Percentiles rank a stretch among this genome's conserved stretches.
Conservation (phyloP, 2,797 vertebrate genomes). For the Manis pentadactyla region DNA sequence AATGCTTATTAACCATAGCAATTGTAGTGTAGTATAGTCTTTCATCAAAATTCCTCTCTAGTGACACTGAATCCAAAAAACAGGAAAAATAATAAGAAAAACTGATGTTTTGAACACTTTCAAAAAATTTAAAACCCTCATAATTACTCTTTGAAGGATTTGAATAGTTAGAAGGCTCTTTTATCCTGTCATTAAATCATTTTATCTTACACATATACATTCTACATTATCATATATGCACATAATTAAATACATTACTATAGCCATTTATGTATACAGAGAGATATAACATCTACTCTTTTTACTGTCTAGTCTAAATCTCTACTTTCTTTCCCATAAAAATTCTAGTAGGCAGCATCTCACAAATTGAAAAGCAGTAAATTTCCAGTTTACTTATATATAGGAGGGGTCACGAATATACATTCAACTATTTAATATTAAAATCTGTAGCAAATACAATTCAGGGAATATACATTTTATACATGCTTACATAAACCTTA, state of each 20-base stretch:
- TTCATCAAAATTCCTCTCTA: not conserved
- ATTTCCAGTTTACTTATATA: not conserved
- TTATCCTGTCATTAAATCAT: conserved; percentile 3
- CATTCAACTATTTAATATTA: conserved; percentile 29
- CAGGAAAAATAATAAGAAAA: conserved; percentile 34
- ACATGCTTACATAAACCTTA: conserved; percentile 40
- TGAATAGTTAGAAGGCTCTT: conserved; percentile 14
- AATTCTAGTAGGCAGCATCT: conserved; percentile 25
- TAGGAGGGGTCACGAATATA: not conserved
- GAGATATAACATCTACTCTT: conserved; percentile 14
- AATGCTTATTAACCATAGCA: not conserved
- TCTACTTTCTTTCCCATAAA: conserved; percentile 35
- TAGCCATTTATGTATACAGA: not conserved
- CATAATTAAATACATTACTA: not conserved
- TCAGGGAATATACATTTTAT: conserved; percentile 25
- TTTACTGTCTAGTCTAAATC: conserved; percentile 23
- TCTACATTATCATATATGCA: not conserved
- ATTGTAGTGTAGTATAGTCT: not conserved
- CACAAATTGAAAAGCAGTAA: conserved; percentile 59
- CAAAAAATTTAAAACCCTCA: not conserved
- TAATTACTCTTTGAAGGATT: conserved; percentile 49
- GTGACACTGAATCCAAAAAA: not conserved
- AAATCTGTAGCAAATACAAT: conserved; percentile 32
- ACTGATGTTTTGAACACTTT: not conserved
- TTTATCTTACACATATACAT: not conserved